phyloP scores from a whole-genome alignment of 2,797 vertebrate species.

The Takifugu rubripes region DNA sequence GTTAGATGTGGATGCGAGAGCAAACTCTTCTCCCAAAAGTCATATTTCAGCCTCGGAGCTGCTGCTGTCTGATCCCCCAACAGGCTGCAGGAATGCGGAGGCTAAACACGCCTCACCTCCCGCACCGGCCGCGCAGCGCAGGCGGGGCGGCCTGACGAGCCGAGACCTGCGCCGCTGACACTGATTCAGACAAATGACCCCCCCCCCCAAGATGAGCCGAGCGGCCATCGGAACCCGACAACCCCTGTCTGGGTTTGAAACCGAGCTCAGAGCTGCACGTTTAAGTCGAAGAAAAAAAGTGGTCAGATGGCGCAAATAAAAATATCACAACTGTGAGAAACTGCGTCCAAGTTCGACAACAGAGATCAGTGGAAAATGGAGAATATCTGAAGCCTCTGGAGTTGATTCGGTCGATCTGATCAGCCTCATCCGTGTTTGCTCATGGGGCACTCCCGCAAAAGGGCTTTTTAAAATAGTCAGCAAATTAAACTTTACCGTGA shows the following conservation, averaged over 20 bases:
- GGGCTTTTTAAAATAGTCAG: conserved; percentile 70
- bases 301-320: too few relatives aligned
- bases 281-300: too few relatives aligned
- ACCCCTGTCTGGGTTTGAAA: too few relatives aligned
- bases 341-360: too few relatives aligned
- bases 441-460: conserved; percentile 59
- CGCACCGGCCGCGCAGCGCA: conserved; percentile 48
- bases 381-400: too few relatives aligned
- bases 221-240: conserved; percentile 9
- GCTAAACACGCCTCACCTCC: not conserved
- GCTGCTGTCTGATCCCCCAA: not conserved
- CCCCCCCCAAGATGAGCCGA: too few relatives aligned
- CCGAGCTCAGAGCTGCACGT: too few relatives aligned
- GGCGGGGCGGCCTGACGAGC: conserved; percentile 71
- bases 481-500: not conserved
- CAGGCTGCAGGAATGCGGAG: conserved; percentile 58
- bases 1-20: not conserved
- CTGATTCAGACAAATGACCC: conserved; percentile 84
- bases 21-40: not conserved
- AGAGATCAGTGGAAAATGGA: too few relatives aligned
- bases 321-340: too few relatives aligned
- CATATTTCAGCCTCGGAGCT: conserved; percentile 15
- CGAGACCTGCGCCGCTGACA: conserved; percentile 63
- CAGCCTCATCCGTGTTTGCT: conserved; percentile 69
- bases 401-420: too few relatives aligned